Conservation (phyloP, 2,797 vertebrate genomes). For the Mallotus villosus region DNA sequence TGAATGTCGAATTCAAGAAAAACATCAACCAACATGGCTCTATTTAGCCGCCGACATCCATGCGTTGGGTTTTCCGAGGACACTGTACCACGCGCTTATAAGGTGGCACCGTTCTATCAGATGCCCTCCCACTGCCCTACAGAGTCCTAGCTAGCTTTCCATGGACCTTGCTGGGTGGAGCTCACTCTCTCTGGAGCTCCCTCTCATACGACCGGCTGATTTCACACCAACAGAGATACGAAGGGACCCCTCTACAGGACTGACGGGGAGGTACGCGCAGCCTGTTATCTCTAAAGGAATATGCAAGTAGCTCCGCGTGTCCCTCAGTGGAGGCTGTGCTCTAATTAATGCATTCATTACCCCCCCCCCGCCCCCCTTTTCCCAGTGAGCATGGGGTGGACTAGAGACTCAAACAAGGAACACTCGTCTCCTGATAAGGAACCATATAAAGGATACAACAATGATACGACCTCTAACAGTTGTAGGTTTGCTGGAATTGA, state of each 20-base stretch:
- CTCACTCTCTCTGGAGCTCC: conserved; percentile 28
- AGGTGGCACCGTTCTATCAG: conserved; percentile 36
- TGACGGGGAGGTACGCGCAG: conserved; percentile 39
- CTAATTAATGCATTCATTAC: conserved; percentile 68
- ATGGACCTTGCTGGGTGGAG: background rate
- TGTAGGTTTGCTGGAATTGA: conserved; percentile 64
- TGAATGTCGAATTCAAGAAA: conserved; percentile 34
- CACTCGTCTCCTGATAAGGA: conserved; percentile 64
- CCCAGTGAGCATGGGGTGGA: conserved; percentile 58
- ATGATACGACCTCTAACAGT: conserved; percentile 49
- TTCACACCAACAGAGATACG: conserved; percentile 54
- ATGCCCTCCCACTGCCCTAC: conserved; percentile 50
- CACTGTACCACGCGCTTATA: conserved; percentile 38
- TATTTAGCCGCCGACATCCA: conserved; percentile 3
- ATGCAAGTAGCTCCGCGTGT: conserved; percentile 74
- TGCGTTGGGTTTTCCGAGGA: conserved; percentile 43
- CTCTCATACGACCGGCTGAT: conserved; percentile 58
- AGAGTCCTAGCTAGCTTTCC: conserved; percentile 52
- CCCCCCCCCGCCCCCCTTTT: conserved; percentile 11
- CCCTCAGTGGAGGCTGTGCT: conserved; percentile 61
- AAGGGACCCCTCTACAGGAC: conserved; percentile 43
- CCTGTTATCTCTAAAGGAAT: conserved; percentile 72
- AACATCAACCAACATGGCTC: conserved; percentile 27
- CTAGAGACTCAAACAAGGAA: conserved; percentile 59
- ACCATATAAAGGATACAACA: conserved; percentile 46